Conservation (phyloP, 2,888 invertebrate genomes). For the Nomada fucata region DNA sequence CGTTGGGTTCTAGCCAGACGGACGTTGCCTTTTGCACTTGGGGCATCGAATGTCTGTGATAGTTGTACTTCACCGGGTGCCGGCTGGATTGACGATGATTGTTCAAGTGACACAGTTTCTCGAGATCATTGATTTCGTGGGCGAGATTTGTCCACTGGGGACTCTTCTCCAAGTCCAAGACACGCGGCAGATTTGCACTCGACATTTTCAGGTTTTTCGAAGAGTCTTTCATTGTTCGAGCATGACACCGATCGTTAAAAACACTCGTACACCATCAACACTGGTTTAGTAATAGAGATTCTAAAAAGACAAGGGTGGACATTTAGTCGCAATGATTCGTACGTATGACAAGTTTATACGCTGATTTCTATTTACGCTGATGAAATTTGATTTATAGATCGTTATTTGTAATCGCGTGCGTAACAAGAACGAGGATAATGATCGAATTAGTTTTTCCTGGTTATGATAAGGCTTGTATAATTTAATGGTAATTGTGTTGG, state of each 20-base stretch:
- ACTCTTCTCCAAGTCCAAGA: constrained; percentile 75
- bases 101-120: constrained; percentile 60
- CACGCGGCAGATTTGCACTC: constrained; percentile 61
- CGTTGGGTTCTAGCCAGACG: constrained; percentile 38
- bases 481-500: not conserved
- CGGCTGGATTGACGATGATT: constrained; percentile 31
- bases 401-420: not conserved
- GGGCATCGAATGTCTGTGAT: constrained; percentile 76
- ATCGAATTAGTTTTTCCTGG: not conserved
- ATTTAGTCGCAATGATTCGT: not conserved
- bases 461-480: constrained; percentile 2
- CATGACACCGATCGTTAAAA: no score
- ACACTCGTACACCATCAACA: not conserved
- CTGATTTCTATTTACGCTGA: not conserved
- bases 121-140: constrained; percentile 76
- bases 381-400: not conserved
- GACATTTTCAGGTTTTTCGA: constrained; percentile 33
- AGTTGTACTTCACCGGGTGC: constrained; percentile 27
- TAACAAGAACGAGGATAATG: no score
- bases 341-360: constrained; percentile 35
- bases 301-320: not conserved
- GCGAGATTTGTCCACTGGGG: constrained; percentile 74
- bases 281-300: not conserved
- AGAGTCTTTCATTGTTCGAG: constrained; percentile 6
- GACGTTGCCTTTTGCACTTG: constrained; percentile 69